Evolutionary conservation across 2,888 invertebrate species (phyloP).

Genomic region (Oligia fasciuncula): DNA sequence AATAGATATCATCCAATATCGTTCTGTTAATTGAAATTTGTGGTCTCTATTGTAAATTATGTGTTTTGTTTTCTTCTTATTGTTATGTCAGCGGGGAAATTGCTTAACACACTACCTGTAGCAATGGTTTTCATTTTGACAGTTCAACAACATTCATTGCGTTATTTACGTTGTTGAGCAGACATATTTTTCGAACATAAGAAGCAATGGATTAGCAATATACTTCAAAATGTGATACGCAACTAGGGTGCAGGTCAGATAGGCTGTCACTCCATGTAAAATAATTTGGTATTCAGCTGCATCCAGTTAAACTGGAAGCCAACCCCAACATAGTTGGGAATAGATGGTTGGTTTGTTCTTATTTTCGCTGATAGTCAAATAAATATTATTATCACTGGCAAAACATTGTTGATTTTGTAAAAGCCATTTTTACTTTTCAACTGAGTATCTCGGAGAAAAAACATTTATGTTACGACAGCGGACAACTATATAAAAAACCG

Average conservation of each 20-base stretch:
- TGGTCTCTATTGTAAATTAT: conserved; percentile 23
- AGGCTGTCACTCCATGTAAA: not conserved
- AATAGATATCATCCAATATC: conserved; percentile 34
- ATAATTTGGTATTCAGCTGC: not conserved
- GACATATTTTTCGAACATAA: not conserved
- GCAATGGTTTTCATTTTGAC: no score
- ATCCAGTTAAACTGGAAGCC: not conserved
- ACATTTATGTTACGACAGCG: not conserved
- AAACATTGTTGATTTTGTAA: not conserved
- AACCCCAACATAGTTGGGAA: not conserved
- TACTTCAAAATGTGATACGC: not conserved
- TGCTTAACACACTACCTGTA: no score
- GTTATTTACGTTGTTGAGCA: not conserved
- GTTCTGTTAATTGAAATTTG: conserved; percentile 44
- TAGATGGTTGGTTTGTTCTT: not conserved
- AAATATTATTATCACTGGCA: not conserved
- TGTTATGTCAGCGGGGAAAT: not conserved
- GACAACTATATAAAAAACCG: not conserved
- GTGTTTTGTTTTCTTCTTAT: not conserved
- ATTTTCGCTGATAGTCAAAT: not conserved
- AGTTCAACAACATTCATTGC: not conserved
- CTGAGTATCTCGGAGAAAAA: not conserved
- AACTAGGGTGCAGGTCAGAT: not conserved
- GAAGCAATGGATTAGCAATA: not conserved
- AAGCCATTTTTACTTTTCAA: not conserved